Evolutionary conservation across 2,888 invertebrate species (phyloP).

Genomic region (Seira musarum): DNA sequence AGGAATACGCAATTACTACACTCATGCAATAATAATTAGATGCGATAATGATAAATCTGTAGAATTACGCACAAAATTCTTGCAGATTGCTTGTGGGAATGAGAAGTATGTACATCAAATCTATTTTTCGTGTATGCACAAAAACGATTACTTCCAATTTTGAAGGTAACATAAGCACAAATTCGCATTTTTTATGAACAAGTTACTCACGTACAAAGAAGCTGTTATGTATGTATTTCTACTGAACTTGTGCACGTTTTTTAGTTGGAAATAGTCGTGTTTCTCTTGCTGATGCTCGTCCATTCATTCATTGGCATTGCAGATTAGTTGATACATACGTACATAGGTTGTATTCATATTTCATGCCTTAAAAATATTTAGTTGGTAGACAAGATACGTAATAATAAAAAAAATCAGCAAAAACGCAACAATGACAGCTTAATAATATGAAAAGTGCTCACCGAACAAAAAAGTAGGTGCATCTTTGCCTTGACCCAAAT

Average conservation of each 20-base stretch:
- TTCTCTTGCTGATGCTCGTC: too few relatives aligned
- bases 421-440: background rate
- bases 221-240: too few relatives aligned
- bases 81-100: too few relatives aligned
- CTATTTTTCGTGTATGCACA: background rate
- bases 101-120: background rate
- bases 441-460: background rate
- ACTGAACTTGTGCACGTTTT: too few relatives aligned
- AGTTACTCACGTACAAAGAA: too few relatives aligned
- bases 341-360: too few relatives aligned
- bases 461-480: conserved; percentile 52
- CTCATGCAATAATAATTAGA: background rate
- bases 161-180: background rate
- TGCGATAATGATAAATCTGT: background rate
- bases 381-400: background rate
- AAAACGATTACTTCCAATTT: background rate
- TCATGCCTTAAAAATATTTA: background rate
- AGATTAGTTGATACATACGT: too few relatives aligned
- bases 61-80: background rate
- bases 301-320: background rate
- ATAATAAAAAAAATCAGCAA: background rate
- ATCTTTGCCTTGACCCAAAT: conserved; percentile 57
- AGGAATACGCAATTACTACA: too few relatives aligned
- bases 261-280: too few relatives aligned
- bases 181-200: background rate